Base-by-base conservation (phyloP, 2,797 vertebrate species). In the Platyrinchus mystaceus region DNA sequence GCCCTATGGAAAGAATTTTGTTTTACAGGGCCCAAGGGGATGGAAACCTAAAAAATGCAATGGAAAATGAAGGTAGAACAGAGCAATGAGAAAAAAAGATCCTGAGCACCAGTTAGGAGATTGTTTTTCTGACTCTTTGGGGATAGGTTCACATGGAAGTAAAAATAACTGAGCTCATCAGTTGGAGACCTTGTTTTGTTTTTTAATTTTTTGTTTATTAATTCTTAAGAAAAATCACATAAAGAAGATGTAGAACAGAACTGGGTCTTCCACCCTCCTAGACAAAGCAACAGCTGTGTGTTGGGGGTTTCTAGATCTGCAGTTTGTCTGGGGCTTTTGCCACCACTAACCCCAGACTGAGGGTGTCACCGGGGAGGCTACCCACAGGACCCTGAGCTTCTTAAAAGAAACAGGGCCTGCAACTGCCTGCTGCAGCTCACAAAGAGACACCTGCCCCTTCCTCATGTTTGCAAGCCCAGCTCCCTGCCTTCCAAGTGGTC, bases 31-130 rank as follows among this genome's bases (percentile, higher is more conserved):
- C 30, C 74, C 67, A 66, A 67, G 64, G 63, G 64, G 20, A 81
- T 80, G 56, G 49, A 88, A 90, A 83, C 67, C 21, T 74, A 19
- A 94, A 89, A 77, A 77, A 80, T 27, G 41, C 60, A 67, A 64
- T 67, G 32, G 82, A 89, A 91, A 88, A 55, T 63, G 27, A 37
- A 77, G 13, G 28, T 56, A 34, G 36, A 87, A 44, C 52, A 44
- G 28, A 85, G 83, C 8, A 6, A 20, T 3, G 6, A 52, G 75
- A 69, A 79, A 76, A 92, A 89, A 93, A 94, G 39, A 21, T 30
- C 43, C 43, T 37, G 52, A 80, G 58, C 47, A 73, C 59, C 63
- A 79, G 36, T 15, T 36, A 80, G 39, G 36, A 87, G 27, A 46
- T 68, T 68, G 26, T 49, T 84, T 90, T 84, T 75, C 69, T 55